Evolutionary conservation across 1,140 invertebrate species (phyloP), one percentile per base, ranked within the genome.

Genomic region (Caerostris darwini): DNA sequence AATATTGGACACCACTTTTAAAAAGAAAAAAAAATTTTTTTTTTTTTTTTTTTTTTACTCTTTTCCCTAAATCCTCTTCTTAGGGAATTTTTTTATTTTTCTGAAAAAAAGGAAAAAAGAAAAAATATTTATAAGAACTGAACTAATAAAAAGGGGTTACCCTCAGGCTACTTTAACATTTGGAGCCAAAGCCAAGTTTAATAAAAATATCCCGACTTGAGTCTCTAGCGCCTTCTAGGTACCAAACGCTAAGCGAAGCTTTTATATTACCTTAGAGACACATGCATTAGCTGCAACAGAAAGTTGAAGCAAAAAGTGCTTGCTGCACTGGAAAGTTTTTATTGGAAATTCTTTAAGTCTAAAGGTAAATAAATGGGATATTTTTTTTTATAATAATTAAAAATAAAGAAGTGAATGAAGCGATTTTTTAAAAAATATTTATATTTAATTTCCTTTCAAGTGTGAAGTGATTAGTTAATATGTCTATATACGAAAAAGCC

Each of bases 111-210:
- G 64, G 64, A n/a, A 6, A 14, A 85, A 58, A 57, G 56, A 88
- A 88, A 64, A 90, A 77, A 90, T 17, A 90, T 53, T n/a, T 50
- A 69, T 19, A 71, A 54, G 61, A 88, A 69, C 6, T 71, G 61
- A 71, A 90, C 58, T 90, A 90, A 90, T 90, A 90, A 90, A 54
- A 88, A 64, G 19, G 14, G 82, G 57, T 59, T 61, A 82, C 69
- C 90, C 90, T 71, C 14, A 19, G 67, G 90, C 90, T 91, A 59
- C 90, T 82, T n/a, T 91, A 91, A 82, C 90, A 82, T 57, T 91
- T 59, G 54, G 56, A 59, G 56, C 69, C 67, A 71, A 90, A 90
- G 88, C 88, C 88, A 50, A 90, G 64, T 90, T 90, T 91, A 91
- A 91, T 91, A 91, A 81, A 91, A 91, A 91, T 61, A 57, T n/a